phyloP scores from a whole-genome alignment of 2,113 vertebrate genomes.

The Pseudorasbora parva region DNA sequence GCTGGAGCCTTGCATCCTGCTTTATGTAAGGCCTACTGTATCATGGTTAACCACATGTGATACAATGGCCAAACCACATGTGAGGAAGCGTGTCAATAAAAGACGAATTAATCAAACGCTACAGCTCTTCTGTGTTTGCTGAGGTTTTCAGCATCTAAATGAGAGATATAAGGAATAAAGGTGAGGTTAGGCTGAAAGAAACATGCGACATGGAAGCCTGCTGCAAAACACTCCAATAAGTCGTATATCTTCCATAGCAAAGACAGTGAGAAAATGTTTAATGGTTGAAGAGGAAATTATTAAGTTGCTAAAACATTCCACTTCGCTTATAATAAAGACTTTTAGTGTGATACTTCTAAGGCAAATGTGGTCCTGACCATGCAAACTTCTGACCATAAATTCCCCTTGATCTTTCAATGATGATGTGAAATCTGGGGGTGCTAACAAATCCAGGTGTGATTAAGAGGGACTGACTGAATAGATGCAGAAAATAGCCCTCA shows the following conservation, averaged over 20 bases:
- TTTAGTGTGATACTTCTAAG: background rate
- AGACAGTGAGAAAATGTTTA: conserved; percentile 36
- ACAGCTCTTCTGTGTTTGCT: conserved; percentile 66
- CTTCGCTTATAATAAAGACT: background rate
- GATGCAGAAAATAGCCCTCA: conserved; percentile 64
- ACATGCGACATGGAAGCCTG: background rate
- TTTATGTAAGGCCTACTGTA: conserved; percentile 62
- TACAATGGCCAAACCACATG: conserved; percentile 75
- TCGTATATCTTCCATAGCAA: conserved; percentile 31
- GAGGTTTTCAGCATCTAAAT: conserved; percentile 66
- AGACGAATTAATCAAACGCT: conserved; percentile 67
- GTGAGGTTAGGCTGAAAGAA: conserved; percentile 44
- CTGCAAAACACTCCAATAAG: conserved; percentile 29
- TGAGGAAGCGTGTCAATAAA: conserved; percentile 71
- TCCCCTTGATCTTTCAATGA: conserved; percentile 27
- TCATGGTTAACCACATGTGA: conserved; percentile 72
- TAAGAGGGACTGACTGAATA: conserved; percentile 49
- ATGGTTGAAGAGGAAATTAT: conserved; percentile 4
- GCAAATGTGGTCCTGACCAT: background rate
- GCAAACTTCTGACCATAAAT: conserved; percentile 3
- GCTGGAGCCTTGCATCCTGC: conserved; percentile 61
- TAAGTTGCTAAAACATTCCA: background rate
- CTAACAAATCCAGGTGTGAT: conserved; percentile 63
- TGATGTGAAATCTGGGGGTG: conserved; percentile 52
- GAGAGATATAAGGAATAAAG: conserved; percentile 41